Evolutionary conservation across 2,888 invertebrate species (phyloP), one percentile per base, ranked within the genome.

Genomic region (Branchinecta sandiegonensis): DNA sequence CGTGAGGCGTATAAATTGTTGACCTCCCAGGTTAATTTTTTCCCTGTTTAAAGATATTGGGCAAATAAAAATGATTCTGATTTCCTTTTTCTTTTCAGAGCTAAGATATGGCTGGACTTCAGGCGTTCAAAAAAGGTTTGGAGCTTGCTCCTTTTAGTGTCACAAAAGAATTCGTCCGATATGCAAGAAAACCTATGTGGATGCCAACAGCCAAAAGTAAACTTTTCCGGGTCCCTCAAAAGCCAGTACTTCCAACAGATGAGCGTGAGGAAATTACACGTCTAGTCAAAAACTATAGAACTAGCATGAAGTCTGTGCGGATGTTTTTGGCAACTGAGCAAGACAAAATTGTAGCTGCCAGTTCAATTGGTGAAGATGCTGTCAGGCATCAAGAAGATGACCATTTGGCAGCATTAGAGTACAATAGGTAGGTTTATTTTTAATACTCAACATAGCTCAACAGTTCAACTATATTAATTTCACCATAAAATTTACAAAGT

Each of bases 201-300:
- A 69, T 90, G 66, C 88, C 89, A 3, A 84, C 83, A 13, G 91
- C 91, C 0, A 89, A 88, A 79, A 85, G 84, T 73, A 92, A 91
- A 80, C 72, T 87, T 66, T 91, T 84, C 77, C 83, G 84, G 72
- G 81, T 91, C 70, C 85, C 88, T 0, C 79, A 80, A 73, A 82
- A 83, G 65, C 83, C 83, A 23, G 77, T 77, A 70, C 76, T 86
- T 66, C 80, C 85, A 0, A 74, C 75, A 70, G 88, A 87, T 56
- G 90, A 92, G 74, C 73, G 74, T 0, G 72, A 79, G 3, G 90
- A 91, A 78, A 75, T 89, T 1, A 75, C 79, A 73, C 81, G 88
- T 66, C 80, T 91, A 66, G 80, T 82, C 75, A 86, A 88, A 72
- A 84, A 85, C 75, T 91, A 91, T 75, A 83, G 83, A 67, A 82